phyloP scores from a whole-genome alignment of 2,888 invertebrate genomes.

The Pimpla rufipes region DNA sequence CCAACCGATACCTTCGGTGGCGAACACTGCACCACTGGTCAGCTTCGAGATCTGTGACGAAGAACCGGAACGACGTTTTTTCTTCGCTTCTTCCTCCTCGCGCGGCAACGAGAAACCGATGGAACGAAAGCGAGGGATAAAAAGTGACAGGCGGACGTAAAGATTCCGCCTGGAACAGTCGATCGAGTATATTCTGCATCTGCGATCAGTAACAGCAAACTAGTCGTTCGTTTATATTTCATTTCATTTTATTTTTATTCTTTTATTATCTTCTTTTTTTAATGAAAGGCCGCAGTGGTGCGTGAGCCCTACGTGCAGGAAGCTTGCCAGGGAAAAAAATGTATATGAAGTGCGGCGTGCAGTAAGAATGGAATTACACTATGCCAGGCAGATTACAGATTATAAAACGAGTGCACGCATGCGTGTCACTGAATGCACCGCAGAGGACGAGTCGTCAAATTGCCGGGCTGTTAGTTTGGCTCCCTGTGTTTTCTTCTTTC shows the following conservation, averaged over 20 bases:
- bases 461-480: slow-evolving; percentile 26
- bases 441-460: slow-evolving; percentile 17
- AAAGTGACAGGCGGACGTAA: slow-evolving; percentile 18
- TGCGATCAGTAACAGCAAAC: neutral
- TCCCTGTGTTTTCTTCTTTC: slow-evolving; percentile 11
- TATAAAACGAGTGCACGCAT: slow-evolving; percentile 49
- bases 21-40: slow-evolving; percentile 17
- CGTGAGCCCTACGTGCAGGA: slow-evolving; percentile 45
- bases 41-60: slow-evolving; percentile 5
- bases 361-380: slow-evolving; percentile 45
- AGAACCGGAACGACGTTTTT: slow-evolving; percentile 36
- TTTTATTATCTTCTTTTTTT: slow-evolving; percentile 25
- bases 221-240: neutral
- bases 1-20: slow-evolving; percentile 20
- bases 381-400: slow-evolving; percentile 24
- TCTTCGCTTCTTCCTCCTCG: neutral
- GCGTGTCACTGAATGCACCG: slow-evolving; percentile 39
- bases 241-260: slow-evolving; percentile 24
- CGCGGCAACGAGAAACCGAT: neutral
- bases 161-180: slow-evolving; percentile 15
- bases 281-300: slow-evolving; percentile 39
- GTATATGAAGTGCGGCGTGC: slow-evolving; percentile 17
- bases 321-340: slow-evolving; percentile 5
- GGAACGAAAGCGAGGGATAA: slow-evolving; percentile 19
- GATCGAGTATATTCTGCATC: slow-evolving; percentile 4